A percentile compares a stretch with the other conserved stretches of the same genome.
These are phyloP conservation scores for Ascidia mentula DNA, from an alignment of 23 tunicate species.

Conservation along the genomic window DNA sequence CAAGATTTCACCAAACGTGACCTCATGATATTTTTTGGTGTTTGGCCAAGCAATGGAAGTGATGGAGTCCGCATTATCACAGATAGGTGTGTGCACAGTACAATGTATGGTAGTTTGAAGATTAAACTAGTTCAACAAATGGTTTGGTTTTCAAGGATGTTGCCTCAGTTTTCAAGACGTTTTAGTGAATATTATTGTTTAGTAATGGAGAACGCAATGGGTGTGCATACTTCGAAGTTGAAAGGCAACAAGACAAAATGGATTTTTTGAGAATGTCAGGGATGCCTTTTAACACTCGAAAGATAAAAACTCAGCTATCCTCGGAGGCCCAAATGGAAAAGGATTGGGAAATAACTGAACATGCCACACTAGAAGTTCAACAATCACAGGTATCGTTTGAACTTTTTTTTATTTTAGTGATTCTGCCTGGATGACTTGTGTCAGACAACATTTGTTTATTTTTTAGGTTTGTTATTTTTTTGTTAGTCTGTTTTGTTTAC, in stretches of 20 bases:
- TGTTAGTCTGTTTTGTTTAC: no score
- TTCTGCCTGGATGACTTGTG: no score
- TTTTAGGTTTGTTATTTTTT: no score
- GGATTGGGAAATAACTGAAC: neutral
- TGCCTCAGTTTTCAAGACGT: no score
- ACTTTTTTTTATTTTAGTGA: no score
- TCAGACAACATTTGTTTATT: no score
- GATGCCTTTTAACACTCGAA: neutral
- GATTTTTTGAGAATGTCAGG: neutral
- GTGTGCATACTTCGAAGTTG: neutral
- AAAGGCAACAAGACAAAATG: neutral
- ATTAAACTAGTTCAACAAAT: no score
- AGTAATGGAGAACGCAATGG: neutral
- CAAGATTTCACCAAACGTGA: neutral
- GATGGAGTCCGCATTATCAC: neutral
- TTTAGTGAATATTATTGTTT: no score
- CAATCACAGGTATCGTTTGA: neutral
- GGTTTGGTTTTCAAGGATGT: no score
- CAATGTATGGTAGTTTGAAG: neutral
- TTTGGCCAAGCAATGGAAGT: neutral
- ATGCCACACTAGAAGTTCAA: neutral
- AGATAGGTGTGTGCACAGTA: neutral
- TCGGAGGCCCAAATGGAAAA: neutral
- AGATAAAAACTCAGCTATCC: neutral
- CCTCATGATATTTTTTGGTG: neutral